Conservation (phyloP, 2,797 vertebrate species). For the Catamblyrhynchus diadema region DNA sequence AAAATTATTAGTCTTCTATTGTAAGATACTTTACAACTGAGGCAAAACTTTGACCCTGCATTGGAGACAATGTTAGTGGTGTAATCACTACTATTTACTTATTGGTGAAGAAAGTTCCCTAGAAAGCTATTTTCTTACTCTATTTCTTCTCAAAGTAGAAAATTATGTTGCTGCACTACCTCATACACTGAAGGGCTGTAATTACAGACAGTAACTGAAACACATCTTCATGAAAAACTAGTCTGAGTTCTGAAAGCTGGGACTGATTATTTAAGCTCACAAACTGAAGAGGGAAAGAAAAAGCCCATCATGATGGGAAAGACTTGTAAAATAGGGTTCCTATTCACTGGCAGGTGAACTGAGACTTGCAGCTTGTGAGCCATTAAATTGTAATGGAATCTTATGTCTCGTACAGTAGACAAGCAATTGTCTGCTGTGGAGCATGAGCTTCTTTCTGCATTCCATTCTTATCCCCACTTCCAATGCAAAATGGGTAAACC, state of each 20-base stretch:
- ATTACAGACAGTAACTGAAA: constrained; percentile 7
- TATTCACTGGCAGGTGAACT: not conserved
- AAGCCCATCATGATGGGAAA: not conserved
- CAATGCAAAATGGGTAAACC: not conserved
- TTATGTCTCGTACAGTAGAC: not conserved
- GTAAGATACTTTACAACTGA: not conserved
- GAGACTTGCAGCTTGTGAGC: not conserved
- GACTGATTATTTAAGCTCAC: not conserved
- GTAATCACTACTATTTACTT: not conserved
- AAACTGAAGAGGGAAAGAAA: not conserved
- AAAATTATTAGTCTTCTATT: not conserved
- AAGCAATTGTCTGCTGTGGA: not conserved
- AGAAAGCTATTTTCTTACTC: not conserved
- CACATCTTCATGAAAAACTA: not conserved
- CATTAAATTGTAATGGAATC: not conserved
- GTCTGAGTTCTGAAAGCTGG: not conserved
- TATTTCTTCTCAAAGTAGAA: not conserved
- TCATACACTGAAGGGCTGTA: not conserved
- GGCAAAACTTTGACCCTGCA: not conserved
- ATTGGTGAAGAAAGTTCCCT: not conserved
- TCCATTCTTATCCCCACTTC: not conserved
- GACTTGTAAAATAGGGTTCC: not conserved
- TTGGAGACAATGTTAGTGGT: not conserved
- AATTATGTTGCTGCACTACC: not conserved
- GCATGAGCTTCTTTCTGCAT: not conserved